Evolutionary conservation across 2,888 invertebrate genomes (phyloP).

Genomic region (Bimastos eiseni): DNA sequence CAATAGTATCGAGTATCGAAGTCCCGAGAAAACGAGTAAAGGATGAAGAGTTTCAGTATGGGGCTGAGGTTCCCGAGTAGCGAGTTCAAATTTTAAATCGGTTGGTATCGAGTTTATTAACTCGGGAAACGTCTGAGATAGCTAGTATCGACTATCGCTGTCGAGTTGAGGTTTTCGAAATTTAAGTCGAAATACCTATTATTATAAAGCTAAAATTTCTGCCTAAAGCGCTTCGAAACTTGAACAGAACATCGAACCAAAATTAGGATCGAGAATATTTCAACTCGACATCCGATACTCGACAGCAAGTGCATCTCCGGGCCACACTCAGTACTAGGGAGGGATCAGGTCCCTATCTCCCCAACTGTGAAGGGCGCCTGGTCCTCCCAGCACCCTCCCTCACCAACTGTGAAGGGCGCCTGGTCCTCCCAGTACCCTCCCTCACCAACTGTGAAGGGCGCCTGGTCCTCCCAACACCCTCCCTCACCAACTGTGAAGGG

Average conservation of each 20-base stretch:
- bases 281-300: neutral
- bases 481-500: too few relatives aligned
- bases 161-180: neutral
- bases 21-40: too few relatives aligned
- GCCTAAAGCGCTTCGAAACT: neutral
- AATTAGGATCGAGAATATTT: neutral
- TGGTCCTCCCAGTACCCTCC: neutral
- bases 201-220: neutral
- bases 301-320: neutral
- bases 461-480: neutral
- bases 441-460: too few relatives aligned
- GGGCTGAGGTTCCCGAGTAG: neutral
- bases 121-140: too few relatives aligned
- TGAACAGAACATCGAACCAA: neutral
- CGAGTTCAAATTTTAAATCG: neutral
- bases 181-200: neutral
- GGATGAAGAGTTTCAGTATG: neutral
- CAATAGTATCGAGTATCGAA: neutral
- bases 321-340: neutral
- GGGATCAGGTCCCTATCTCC: neutral
- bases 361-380: too few relatives aligned
- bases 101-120: too few relatives aligned
- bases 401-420: too few relatives aligned
- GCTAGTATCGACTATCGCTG: too few relatives aligned
- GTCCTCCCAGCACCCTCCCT: neutral